A percentile compares a stretch with the other conserved stretches of the same genome.
phyloP scores from a whole-genome alignment of 2,797 vertebrate genomes.

The Onychomys arenicola region DNA sequence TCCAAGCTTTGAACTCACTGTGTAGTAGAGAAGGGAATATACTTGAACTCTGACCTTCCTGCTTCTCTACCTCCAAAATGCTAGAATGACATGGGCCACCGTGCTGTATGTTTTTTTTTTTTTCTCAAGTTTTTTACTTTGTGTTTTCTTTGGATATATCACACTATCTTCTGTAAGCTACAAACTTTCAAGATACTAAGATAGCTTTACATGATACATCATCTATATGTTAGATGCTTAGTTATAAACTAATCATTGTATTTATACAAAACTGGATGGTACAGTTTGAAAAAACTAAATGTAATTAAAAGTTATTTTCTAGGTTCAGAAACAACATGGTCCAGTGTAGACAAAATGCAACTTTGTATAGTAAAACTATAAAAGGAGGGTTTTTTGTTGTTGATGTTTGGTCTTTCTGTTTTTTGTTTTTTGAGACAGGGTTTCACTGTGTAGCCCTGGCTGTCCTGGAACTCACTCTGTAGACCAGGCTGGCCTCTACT shows the following conservation, averaged over 20 bases:
- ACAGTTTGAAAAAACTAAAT: background rate
- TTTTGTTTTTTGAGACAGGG: background rate
- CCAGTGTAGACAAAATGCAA: background rate
- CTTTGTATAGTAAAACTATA: slow-evolving; percentile 13
- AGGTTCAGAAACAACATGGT: slow-evolving; percentile 23
- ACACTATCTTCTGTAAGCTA: background rate
- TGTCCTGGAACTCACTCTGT: background rate
- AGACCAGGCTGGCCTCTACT: background rate
- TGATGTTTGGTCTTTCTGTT: background rate
- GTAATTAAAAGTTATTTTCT: slow-evolving; percentile 54
- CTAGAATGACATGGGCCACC: background rate
- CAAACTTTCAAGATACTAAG: background rate
- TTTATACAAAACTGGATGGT: slow-evolving; percentile 25
- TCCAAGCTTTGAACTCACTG: background rate
- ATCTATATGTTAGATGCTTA: background rate
- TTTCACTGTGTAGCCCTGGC: background rate
- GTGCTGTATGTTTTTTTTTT: background rate
- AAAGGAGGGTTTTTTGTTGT: background rate
- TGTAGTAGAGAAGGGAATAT: background rate
- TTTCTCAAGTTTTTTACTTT: slow-evolving; percentile 14
- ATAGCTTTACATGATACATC: background rate
- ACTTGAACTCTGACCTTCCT: background rate
- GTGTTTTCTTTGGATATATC: slow-evolving; percentile 25
- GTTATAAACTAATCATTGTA: background rate
- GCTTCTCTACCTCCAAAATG: background rate